Percentiles rank a stretch among this genome's conserved stretches.
Evolutionary conservation across 2,888 invertebrate genomes (phyloP).

Genomic region (Stegophylla sp.): DNA sequence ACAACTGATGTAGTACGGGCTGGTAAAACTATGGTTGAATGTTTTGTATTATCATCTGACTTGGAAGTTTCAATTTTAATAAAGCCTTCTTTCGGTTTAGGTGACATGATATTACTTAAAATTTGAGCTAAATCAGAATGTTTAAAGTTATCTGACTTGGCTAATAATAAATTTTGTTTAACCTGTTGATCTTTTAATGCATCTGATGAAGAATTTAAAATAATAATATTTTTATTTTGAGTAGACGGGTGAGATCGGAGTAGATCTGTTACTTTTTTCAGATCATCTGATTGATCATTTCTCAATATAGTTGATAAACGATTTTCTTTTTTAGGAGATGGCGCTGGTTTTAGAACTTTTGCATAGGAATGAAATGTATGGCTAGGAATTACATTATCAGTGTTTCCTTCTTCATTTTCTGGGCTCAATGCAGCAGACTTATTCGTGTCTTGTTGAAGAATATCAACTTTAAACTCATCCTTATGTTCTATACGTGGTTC

Average conservation of each 20-base stretch:
- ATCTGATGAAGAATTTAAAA: conserved; percentile 47
- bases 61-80: conserved; percentile 56
- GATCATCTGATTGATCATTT: conserved; percentile 44
- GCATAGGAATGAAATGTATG: conserved; percentile 60
- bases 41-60: conserved; percentile 53
- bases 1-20: conserved; percentile 54
- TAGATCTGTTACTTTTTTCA: conserved; percentile 48
- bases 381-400: conserved; percentile 36
- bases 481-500: conserved; percentile 43
- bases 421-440: neutral
- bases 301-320: conserved; percentile 40
- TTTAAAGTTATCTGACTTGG: conserved; percentile 46
- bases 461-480: conserved; percentile 20
- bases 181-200: conserved; percentile 48
- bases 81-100: conserved; percentile 45
- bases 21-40: conserved; percentile 51
- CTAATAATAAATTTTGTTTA: conserved; percentile 48
- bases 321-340: conserved; percentile 47
- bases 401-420: conserved; percentile 54
- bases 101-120: conserved; percentile 54
- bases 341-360: conserved; percentile 51
- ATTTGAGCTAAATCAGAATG: conserved; percentile 55
- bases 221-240: conserved; percentile 54
- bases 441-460: conserved; percentile 32
- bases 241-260: conserved; percentile 42